Evolutionary conservation across 2,113 vertebrate species (phyloP).

Genomic region (Gorsachius goisagi): DNA sequence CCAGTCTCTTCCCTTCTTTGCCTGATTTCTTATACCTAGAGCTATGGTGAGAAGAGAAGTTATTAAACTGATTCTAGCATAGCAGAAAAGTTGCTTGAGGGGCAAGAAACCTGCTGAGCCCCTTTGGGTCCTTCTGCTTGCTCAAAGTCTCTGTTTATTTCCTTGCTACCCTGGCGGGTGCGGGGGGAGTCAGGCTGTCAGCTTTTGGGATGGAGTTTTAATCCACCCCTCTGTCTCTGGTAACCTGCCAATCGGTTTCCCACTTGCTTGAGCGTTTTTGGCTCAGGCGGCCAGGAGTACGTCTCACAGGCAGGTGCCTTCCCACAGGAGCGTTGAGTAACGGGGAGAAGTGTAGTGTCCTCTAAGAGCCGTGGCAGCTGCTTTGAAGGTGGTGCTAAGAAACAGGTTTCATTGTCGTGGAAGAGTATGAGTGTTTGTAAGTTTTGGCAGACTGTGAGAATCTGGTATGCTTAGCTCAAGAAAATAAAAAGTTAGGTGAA

Average conservation of each 20-base stretch:
- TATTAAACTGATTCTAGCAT: neutral
- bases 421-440: neutral
- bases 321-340: neutral
- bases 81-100: neutral
- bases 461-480: neutral
- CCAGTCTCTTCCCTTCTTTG: too few relatives aligned
- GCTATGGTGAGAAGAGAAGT: neutral
- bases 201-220: neutral
- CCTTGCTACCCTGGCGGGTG: neutral
- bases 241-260: neutral
- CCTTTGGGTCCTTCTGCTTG: neutral
- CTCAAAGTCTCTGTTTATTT: neutral
- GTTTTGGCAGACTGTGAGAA: rapidly evolving
- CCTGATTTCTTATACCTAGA: too few relatives aligned
- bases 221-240: neutral
- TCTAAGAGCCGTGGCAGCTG: neutral
- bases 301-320: neutral
- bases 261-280: neutral
- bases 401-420: neutral
- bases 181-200: neutral
- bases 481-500: neutral
- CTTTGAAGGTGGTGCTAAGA: neutral
- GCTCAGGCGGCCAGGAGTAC: neutral
- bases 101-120: neutral
- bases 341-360: neutral